phyloP scores from a whole-genome alignment of 1,140 invertebrate species.

The Hylyphantes graminicola region DNA sequence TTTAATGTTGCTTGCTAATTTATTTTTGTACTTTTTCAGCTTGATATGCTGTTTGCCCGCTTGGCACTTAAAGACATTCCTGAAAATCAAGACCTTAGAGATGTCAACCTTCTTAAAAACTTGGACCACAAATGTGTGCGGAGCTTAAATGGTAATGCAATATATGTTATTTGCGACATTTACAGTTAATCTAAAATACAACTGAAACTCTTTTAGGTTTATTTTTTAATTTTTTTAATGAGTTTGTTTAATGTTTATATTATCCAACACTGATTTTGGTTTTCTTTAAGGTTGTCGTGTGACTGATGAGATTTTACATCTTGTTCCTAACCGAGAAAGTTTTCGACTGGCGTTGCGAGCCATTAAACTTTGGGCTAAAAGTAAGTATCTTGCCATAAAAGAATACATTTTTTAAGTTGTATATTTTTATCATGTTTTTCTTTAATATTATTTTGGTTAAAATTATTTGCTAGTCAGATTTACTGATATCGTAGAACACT shows the following conservation, averaged over 20 bases:
- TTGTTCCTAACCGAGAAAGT: slow-evolving; percentile 95
- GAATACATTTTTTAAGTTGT: too few relatives aligned
- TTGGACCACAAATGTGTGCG: slow-evolving; percentile 96
- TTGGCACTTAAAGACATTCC: slow-evolving; percentile 93
- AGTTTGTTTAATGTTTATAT: not conserved
- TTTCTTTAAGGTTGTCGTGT: slow-evolving; percentile 83
- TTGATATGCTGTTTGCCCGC: slow-evolving; percentile 95
- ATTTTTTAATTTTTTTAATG: not conserved
- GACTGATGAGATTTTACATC: slow-evolving; percentile 95
- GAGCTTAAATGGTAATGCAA: slow-evolving; percentile 84
- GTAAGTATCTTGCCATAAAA: slow-evolving; percentile 73
- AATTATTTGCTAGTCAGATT: too few relatives aligned
- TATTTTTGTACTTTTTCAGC: slow-evolving; percentile 56
- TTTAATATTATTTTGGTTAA: too few relatives aligned
- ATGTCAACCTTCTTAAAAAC: slow-evolving; percentile 94
- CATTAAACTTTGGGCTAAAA: slow-evolving; percentile 99
- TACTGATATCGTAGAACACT: too few relatives aligned
- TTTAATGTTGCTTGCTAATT: not conserved
- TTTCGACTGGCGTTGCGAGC: slow-evolving; percentile 92
- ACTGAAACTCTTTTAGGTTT: not conserved
- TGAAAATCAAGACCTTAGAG: slow-evolving; percentile 82
- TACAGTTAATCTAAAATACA: not conserved
- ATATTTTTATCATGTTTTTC: too few relatives aligned
- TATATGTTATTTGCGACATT: not conserved
- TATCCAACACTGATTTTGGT: not conserved